Evolutionary conservation across 2,888 invertebrate genomes (phyloP).

Genomic region (Cephus runcator): DNA sequence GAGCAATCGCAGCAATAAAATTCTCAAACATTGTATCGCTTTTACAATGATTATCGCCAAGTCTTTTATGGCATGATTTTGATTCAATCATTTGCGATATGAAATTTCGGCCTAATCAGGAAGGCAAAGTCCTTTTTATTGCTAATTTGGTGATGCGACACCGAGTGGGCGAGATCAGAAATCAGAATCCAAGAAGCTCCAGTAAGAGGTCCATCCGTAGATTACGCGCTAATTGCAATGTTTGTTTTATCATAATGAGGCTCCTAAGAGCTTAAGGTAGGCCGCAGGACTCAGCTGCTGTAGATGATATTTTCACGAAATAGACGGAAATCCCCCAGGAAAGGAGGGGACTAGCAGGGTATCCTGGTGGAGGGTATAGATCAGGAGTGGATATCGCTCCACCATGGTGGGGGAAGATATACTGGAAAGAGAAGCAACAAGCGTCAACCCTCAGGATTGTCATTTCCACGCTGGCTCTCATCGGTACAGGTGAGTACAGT

Average conservation of each 20-base stretch:
- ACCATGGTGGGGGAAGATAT: slow-evolving; percentile 35
- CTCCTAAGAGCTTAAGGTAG: not conserved
- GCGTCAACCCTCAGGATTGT: slow-evolving; percentile 34
- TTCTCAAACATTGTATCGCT: not conserved
- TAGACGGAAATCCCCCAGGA: not conserved
- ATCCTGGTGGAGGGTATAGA: not conserved
- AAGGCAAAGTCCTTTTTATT: not conserved
- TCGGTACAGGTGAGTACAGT: slow-evolving; percentile 37
- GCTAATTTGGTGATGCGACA: not conserved
- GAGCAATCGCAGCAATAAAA: not conserved
- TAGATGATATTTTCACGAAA: not conserved
- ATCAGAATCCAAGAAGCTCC: not conserved
- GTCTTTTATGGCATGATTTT: not conserved
- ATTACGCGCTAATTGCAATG: not conserved
- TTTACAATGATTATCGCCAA: not conserved
- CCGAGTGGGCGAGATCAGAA: not conserved
- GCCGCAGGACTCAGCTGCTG: not conserved
- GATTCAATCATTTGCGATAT: not conserved
- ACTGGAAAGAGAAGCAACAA: slow-evolving; percentile 31
- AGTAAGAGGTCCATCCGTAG: not conserved
- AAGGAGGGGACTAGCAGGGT: not conserved
- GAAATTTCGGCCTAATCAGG: not conserved
- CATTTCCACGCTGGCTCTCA: slow-evolving; percentile 41
- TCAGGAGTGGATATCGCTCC: not conserved
- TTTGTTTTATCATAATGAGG: not conserved